These are phyloP conservation scores for Ophioninae sp. DNA, from an alignment of 2,888 invertebrate genomes.

Conservation along the genomic window DNA sequence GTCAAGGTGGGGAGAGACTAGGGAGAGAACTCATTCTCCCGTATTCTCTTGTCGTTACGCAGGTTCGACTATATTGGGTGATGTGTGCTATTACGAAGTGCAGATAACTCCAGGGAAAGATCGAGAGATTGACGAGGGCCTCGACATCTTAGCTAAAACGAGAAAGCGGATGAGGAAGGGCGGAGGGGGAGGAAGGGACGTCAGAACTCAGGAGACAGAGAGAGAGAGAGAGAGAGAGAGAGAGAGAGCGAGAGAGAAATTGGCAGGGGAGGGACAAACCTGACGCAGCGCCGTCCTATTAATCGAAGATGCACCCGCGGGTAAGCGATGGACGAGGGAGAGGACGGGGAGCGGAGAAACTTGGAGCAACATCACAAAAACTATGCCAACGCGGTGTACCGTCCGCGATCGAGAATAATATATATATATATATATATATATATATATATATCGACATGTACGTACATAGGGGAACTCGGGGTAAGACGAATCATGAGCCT, in stretches of 20 bases:
- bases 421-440: conserved; percentile 19
- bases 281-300: conserved; percentile 58
- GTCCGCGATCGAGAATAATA: conserved; percentile 49
- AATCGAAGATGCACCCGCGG: conserved; percentile 61
- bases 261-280: conserved; percentile 38
- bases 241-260: neutral
- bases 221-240: neutral
- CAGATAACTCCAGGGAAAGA: conserved; percentile 51
- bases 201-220: conserved; percentile 19
- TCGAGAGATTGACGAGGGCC: conserved; percentile 65
- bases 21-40: conserved; percentile 58
- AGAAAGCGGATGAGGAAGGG: conserved; percentile 33
- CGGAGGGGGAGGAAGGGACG: neutral
- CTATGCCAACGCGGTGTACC: conserved; percentile 61
- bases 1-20: neutral
- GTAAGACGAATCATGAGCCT: conserved; percentile 51
- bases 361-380: conserved; percentile 61
- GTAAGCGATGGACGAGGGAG: conserved; percentile 46
- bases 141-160: conserved; percentile 64
- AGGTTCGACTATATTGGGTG: conserved; percentile 61
- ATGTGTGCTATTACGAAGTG: conserved; percentile 58
- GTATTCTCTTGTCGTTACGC: conserved; percentile 60
- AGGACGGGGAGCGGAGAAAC: conserved; percentile 35
- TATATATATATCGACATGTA: neutral
- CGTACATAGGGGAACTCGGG: neutral